Conservation (phyloP, 2,797 vertebrate species). For the Peromyscus melanophrys region DNA sequence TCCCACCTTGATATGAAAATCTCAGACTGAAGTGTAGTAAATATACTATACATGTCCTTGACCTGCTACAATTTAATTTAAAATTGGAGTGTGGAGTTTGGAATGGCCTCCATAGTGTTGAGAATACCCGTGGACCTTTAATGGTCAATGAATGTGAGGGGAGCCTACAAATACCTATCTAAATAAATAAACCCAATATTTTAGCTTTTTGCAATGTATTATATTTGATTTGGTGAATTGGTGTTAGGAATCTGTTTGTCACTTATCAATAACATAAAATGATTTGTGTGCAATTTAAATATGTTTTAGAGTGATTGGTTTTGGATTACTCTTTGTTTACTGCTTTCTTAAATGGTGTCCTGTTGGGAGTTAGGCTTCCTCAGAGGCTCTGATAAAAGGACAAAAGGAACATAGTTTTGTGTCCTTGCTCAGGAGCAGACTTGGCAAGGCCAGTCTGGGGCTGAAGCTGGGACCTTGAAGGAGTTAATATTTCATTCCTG, state of each 20-base stretch:
- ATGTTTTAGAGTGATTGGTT: not conserved
- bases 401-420: not conserved
- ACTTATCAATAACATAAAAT: not conserved
- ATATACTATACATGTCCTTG: not conserved
- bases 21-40: conserved; percentile 1
- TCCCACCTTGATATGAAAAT: not conserved
- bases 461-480: not conserved
- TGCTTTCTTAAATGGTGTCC: not conserved
- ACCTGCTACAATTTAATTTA: not conserved
- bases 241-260: not conserved
- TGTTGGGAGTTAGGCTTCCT: not conserved
- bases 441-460: not conserved
- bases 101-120: not conserved
- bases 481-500: not conserved
- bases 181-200: not conserved
- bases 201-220: not conserved
- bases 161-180: not conserved
- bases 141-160: not conserved
- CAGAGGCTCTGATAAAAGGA: not conserved
- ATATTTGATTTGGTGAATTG: not conserved
- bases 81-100: not conserved
- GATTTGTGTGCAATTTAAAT: conserved; percentile 14
- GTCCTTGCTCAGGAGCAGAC: not conserved
- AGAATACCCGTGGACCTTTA: not conserved
- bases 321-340: not conserved